Base-by-base conservation (phyloP, 2,888 invertebrate genomes). In the Podotricha telesiphe region DNA sequence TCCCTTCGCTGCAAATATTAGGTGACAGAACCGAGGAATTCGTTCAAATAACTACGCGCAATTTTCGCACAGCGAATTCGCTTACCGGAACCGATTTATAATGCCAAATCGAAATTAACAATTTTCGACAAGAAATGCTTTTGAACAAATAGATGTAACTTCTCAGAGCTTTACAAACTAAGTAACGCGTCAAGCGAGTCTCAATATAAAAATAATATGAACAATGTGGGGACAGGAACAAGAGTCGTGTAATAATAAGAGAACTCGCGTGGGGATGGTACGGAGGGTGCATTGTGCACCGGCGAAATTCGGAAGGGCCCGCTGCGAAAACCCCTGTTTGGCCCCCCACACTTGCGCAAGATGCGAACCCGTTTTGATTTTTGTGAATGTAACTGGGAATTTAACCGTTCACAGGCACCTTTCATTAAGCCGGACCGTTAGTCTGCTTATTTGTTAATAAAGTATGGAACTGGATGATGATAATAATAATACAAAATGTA, bases 211-310 rank as follows among this genome's bases (percentile, higher is more conserved):
- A 83, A 90, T 87, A 89, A 81, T 82, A 78, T 89, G 90, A 89
- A 91, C 92, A 91, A 91, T 91, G 91, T 91, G 87, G 92, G 91
- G 90, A 88, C 88, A 90, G 85, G 83, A 90, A 85, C 88, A 85
- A 87, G 87, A 91, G 87, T 84, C 87, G 87, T 82, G 91, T 91
- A 91, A 91, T 91, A 93, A 93, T 91, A 92, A 90, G 88, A 89
- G 89, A 87, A 85, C 86, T 86, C 84, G 91, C 89, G 93, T 92
- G 92, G 92, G 92, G 92, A 92, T 92, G 91, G 87, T 87, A 87
- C 86, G 89, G 84, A 92, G 92, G 92, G 92, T 92, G 93, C 92
- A 92, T 91, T 91, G 93, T 93, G 91, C 92, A 92, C 88, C 91
- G 91, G 86, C 89, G 86, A 92, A 92, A 85, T 93, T 93, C 85